Base-by-base conservation (phyloP, 2,888 invertebrate species). In the Leptura quadrifasciata region DNA sequence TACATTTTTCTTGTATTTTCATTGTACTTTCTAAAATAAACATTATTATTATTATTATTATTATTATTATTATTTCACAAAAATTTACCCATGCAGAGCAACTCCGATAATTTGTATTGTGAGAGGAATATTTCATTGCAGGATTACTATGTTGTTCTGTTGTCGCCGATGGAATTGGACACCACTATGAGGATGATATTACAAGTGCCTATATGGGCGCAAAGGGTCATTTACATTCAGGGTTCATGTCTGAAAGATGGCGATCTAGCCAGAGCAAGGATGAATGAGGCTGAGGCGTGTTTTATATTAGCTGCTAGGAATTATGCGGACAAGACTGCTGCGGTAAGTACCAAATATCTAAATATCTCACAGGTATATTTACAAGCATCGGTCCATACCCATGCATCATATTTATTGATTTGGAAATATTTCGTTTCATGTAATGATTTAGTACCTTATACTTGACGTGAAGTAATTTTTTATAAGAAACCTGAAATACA, bases 161-260 rank as follows among this genome's bases (percentile, higher is more conserved):
- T 99, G 65, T 98, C 98, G 15, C 99, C 99, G 0, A 98, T 97
- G 95, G 99, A 99, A 89, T 91, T 99, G 83, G 98, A 99, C 88
- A 96, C 97, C 20, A 98, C 97, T 20, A 98, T 98, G 97, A 92
- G 98, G 86, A 98, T 98, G 97, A 97, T 99, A 86, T 92, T 99
- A 70, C 98, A 98, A 91, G 95, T 95, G 80, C 98, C 98, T 9
- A 96, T 98, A 85, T 98, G 98, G 98, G 97, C 98, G 12, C 97
- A 98, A 88, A 92, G 98, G 80, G 98, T 99, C 73, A 98, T 98
- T 87, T 99, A 98, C 90, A 97, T 98, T 82, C 95, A 98, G 91
- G 98, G 98, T 52, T 98, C 98, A 31, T 98, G 98, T 86, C 91
- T 98, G 79, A 98, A 98, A 78, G 99, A 99, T 88, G 95, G 95